A percentile compares a stretch with the other conserved stretches of the same genome.
phyloP scores from a whole-genome alignment of 1,140 invertebrate genomes.

The Drosophila lini region DNA sequence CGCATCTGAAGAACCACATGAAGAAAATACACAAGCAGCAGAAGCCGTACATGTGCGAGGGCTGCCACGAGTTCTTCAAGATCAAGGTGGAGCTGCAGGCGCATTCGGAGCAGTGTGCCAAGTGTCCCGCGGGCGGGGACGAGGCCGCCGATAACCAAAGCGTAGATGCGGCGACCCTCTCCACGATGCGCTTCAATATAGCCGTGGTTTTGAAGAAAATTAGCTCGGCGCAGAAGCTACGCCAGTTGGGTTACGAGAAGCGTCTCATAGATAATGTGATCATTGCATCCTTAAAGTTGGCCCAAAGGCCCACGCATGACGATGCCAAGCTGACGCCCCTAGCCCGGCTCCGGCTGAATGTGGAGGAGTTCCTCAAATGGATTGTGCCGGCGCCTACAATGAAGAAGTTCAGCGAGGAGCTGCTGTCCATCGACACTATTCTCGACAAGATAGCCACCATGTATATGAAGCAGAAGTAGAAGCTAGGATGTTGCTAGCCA shows the following conservation, averaged over 20 bases:
- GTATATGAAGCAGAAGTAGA: slow-evolving; percentile 81
- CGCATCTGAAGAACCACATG: slow-evolving; percentile 93
- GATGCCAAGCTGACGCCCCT: slow-evolving; percentile 86
- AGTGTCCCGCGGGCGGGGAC: slow-evolving; percentile 51
- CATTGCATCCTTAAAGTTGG: slow-evolving; percentile 89
- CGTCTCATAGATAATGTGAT: slow-evolving; percentile 93
- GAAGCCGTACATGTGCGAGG: slow-evolving; percentile 89
- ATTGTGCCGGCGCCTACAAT: slow-evolving; percentile 92
- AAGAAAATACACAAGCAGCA: slow-evolving; percentile 90
- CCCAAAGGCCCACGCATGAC: slow-evolving; percentile 88
- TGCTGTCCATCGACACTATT: slow-evolving; percentile 90
- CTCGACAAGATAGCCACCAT: slow-evolving; percentile 86
- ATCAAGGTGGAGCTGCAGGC: slow-evolving; percentile 89
- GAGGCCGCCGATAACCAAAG: slow-evolving; percentile 40
- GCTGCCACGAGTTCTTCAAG: slow-evolving; percentile 90
- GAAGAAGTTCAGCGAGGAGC: slow-evolving; percentile 90
- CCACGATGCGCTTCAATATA: slow-evolving; percentile 90
- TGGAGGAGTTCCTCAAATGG: slow-evolving; percentile 91
- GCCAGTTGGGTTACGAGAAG: slow-evolving; percentile 92
- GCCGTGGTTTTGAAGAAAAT: slow-evolving; percentile 93
- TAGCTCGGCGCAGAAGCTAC: slow-evolving; percentile 90
- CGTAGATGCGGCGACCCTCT: slow-evolving; percentile 83
- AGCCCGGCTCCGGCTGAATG: slow-evolving; percentile 88
- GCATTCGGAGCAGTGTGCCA: slow-evolving; percentile 71
- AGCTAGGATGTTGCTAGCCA: slow-evolving; percentile 24